These are phyloP conservation scores for Polypedilum pembai DNA, from an alignment of 1,140 invertebrate species.

Conservation along the genomic window DNA sequence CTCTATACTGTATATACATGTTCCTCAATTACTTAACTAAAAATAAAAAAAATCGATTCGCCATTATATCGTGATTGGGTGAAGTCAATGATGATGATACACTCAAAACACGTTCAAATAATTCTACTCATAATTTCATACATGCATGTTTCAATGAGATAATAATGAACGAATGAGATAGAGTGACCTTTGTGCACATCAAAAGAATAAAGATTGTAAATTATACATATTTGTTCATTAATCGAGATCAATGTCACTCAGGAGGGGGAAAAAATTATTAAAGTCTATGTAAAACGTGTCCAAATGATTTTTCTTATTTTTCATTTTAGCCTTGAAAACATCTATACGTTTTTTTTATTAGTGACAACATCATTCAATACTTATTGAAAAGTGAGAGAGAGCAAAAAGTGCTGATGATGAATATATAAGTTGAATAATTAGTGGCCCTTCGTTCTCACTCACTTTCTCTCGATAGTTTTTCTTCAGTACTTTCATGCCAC, in stretches of 20 bases:
- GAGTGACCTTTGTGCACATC: neutral
- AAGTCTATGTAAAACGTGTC: neutral
- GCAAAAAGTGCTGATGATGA: slow-evolving; percentile 4
- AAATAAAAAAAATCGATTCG: neutral
- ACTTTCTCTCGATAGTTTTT: neutral
- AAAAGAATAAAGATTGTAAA: neutral
- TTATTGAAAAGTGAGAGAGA: neutral
- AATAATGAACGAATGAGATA: neutral
- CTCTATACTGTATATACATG: no score
- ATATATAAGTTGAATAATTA: slow-evolving; percentile 8
- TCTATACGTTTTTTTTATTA: neutral
- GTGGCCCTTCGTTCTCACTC: neutral
- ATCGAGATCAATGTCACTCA: no score
- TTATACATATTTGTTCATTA: no score
- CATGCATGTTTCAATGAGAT: neutral
- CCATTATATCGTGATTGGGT: neutral
- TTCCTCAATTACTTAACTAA: no score
- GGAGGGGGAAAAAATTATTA: neutral
- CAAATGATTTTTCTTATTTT: no score
- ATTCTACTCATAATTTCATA: neutral
- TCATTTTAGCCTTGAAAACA: neutral
- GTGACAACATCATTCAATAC: neutral
- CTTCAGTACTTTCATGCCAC: no score
- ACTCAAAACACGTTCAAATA: neutral
- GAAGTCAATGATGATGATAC: neutral